Evolutionary conservation across 92 coral and sea anemone genomes (phyloP).

Genomic region (Hydrozoanthus gracilis): DNA sequence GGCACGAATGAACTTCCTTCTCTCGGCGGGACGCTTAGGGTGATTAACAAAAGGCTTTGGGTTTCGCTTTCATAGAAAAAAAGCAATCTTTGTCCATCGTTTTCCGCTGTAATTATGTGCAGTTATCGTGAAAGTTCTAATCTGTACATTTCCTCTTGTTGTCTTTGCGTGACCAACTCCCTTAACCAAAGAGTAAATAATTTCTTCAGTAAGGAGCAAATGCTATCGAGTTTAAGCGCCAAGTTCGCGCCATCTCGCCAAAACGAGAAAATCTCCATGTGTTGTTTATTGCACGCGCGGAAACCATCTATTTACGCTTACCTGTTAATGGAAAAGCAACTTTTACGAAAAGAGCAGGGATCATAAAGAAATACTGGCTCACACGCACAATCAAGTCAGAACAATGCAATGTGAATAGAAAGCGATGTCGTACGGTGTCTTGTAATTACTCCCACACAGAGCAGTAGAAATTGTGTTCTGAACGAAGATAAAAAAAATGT

Average conservation of each 20-base stretch:
- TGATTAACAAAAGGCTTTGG: conserved; percentile 29
- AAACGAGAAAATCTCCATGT: neutral
- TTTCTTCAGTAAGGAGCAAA: neutral
- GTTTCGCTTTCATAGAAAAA: conserved; percentile 33
- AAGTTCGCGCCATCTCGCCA: neutral
- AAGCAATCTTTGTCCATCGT: conserved; percentile 22
- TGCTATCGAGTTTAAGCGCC: neutral
- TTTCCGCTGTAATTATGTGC: conserved; percentile 40
- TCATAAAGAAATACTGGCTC: conserved; percentile 9
- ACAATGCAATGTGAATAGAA: conserved; percentile 39
- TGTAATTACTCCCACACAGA: conserved; percentile 35
- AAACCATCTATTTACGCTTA: conserved; percentile 38
- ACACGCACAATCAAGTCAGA: conserved; percentile 16
- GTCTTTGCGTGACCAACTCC: neutral
- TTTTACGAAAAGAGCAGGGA: conserved; percentile 48
- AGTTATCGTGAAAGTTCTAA: conserved; percentile 3
- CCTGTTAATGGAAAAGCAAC: conserved; percentile 42
- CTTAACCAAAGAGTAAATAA: neutral
- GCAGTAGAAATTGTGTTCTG: conserved; percentile 33
- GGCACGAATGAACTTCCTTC: conserved; percentile 34
- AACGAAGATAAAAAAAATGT: neutral
- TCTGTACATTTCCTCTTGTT: neutral
- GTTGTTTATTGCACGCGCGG: conserved; percentile 24
- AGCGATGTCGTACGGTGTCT: conserved; percentile 12
- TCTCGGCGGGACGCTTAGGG: conserved; percentile 27